phyloP scores from a whole-genome alignment of 2,113 vertebrate species.

The Bubo blakistoni region DNA sequence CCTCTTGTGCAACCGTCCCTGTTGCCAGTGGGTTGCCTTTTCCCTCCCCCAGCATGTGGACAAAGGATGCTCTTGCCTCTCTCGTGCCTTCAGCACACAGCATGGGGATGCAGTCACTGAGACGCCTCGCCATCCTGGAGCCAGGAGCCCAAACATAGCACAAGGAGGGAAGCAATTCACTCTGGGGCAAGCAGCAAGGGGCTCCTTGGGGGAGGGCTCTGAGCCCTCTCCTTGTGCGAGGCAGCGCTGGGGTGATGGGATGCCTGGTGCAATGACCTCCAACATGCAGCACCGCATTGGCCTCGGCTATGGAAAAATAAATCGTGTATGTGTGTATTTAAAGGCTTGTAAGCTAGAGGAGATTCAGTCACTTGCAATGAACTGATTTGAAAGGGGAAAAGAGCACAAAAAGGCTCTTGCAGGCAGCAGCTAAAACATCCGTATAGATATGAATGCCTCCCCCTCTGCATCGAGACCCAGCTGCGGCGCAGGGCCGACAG shows the following conservation, averaged over 20 bases:
- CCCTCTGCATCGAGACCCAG: neutral
- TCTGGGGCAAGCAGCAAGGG: accelerated
- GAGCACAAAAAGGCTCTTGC: neutral
- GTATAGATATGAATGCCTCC: accelerated
- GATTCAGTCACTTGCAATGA: neutral
- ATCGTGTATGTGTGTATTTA: neutral
- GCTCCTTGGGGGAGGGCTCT: neutral
- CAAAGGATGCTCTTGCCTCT: neutral
- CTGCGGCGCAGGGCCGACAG: accelerated
- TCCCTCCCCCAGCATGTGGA: neutral
- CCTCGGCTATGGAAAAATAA: neutral
- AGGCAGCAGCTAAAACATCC: neutral
- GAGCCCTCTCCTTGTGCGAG: accelerated
- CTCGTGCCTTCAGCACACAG: accelerated
- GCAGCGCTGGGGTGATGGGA: neutral
- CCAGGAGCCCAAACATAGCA: neutral
- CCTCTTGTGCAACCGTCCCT: neutral
- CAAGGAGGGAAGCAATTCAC: accelerated
- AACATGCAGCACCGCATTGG: neutral
- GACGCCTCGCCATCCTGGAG: accelerated
- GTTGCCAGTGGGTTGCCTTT: neutral
- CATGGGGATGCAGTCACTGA: accelerated
- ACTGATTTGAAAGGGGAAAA: neutral
- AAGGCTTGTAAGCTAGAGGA: neutral
- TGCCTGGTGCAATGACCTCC: neutral